Conservation (phyloP, 2,888 invertebrate species). For the Lutraria lutraria region DNA sequence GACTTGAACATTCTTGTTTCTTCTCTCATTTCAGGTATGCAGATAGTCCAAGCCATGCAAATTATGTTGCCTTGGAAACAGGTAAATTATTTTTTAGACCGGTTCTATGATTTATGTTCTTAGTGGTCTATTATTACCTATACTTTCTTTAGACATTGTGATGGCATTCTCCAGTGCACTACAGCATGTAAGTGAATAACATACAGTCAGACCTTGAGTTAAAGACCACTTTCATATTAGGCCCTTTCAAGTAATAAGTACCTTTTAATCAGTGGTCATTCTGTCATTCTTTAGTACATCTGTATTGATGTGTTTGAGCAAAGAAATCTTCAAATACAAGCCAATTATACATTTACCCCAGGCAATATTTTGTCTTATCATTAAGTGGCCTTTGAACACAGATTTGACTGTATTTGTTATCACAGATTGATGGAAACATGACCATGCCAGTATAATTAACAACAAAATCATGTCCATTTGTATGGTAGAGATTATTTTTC, state of each 20-base stretch:
- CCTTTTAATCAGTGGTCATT: too few species aligned
- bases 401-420: neutral
- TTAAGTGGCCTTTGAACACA: too few species aligned
- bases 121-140: neutral
- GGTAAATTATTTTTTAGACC: slow-evolving; percentile 43
- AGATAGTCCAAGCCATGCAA: slow-evolving; percentile 60
- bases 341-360: too few species aligned
- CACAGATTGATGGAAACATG: neutral
- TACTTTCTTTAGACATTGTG: slow-evolving; percentile 18
- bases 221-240: too few species aligned
- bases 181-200: neutral
- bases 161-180: neutral
- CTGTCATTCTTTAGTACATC: too few species aligned
- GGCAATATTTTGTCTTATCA: too few species aligned
- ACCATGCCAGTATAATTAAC: neutral
- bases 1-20: neutral
- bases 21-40: slow-evolving; percentile 56
- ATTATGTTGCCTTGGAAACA: slow-evolving; percentile 67
- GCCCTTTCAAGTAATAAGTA: too few species aligned
- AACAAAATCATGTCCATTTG: neutral
- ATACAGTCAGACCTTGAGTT: too few species aligned
- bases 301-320: too few species aligned
- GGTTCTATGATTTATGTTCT: neutral
- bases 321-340: too few species aligned
- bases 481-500: neutral